Percentiles rank a stretch among this genome's conserved stretches.
phyloP scores from a whole-genome alignment of 2,113 vertebrate genomes.

The Saiga tatarica region DNA sequence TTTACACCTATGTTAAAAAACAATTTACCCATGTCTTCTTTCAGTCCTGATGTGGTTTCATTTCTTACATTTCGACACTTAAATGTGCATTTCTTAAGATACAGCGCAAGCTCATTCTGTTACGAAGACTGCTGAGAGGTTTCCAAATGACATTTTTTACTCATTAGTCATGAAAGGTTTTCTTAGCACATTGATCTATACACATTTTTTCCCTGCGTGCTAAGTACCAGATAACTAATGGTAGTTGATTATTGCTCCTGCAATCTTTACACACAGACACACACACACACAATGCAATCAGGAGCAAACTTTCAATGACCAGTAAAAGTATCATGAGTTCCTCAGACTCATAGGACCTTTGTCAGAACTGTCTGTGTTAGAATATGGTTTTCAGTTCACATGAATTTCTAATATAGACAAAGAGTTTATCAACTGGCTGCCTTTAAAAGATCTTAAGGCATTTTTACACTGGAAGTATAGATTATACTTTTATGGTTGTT shows the following conservation, averaged over 20 bases:
- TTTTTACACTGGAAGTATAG: background rate
- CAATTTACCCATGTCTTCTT: constrained; percentile 14
- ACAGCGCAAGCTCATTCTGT: background rate
- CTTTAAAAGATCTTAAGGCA: background rate
- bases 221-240: constrained; percentile 35
- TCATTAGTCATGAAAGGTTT: constrained; percentile 51
- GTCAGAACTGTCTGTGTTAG: background rate
- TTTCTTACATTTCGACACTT: background rate
- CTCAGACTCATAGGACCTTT: background rate
- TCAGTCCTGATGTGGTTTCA: background rate
- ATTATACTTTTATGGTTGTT: background rate
- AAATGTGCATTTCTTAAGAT: background rate
- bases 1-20: background rate
- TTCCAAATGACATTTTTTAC: constrained; percentile 43
- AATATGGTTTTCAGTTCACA: background rate
- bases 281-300: background rate
- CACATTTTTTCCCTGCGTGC: background rate
- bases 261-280: background rate
- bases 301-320: background rate
- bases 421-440: background rate
- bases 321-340: constrained; percentile 1
- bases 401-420: constrained; percentile 22
- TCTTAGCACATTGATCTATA: constrained; percentile 53
- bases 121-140: background rate
- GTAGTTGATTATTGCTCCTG: constrained; percentile 30